These are phyloP conservation scores for Tenodera sinensis DNA, from an alignment of 2,888 invertebrate genomes.

Conservation along the genomic window DNA sequence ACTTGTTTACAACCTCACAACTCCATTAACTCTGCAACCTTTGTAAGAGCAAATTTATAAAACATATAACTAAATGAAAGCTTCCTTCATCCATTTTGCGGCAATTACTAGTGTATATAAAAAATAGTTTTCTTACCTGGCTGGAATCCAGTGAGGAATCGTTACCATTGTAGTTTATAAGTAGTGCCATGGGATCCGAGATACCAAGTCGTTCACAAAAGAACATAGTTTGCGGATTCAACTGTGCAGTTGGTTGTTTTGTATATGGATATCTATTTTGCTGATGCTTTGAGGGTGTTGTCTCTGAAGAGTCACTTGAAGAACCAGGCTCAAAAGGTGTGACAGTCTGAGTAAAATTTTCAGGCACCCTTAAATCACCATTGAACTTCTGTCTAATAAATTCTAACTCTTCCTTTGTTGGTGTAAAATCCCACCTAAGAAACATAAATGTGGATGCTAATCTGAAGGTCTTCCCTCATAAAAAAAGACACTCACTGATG, in stretches of 20 bases:
- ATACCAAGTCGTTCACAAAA: constrained; percentile 57
- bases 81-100: too few species aligned
- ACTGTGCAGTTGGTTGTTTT: constrained; percentile 57
- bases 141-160: not conserved
- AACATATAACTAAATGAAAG: too few species aligned
- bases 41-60: too few species aligned
- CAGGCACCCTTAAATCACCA: constrained; percentile 65
- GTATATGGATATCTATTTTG: constrained; percentile 52
- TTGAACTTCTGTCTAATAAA: constrained; percentile 61
- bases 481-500: too few species aligned
- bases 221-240: constrained; percentile 50
- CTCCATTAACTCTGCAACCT: too few species aligned
- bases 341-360: constrained; percentile 75
- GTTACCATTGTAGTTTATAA: constrained; percentile 39
- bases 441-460: not conserved
- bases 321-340: constrained; percentile 54
- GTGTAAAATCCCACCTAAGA: constrained; percentile 67
- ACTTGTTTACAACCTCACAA: too few species aligned
- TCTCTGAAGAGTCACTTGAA: constrained; percentile 33
- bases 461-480: too few species aligned
- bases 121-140: not conserved
- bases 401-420: constrained; percentile 69
- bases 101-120: not conserved
- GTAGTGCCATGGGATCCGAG: constrained; percentile 73
- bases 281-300: constrained; percentile 44